Conservation (phyloP, 2,888 invertebrate species). For the Phyto melanocephala region DNA sequence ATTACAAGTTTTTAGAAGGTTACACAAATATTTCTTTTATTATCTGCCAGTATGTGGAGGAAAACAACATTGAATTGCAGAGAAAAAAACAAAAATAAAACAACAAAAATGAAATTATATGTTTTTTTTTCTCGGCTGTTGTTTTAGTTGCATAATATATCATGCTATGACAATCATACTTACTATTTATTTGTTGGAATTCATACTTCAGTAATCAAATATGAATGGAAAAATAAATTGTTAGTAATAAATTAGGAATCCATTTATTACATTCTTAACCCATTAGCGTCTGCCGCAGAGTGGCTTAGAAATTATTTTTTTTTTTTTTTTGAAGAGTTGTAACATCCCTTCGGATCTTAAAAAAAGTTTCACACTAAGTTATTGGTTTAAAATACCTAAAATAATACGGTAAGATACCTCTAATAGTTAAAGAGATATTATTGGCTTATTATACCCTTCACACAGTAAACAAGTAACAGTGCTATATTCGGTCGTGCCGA, state of each 20-base stretch:
- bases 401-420: too few species aligned
- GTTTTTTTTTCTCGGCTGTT: background rate
- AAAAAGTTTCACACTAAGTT: too few species aligned
- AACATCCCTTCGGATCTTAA: too few species aligned
- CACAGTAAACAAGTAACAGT: too few species aligned
- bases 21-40: constrained; percentile 53
- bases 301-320: too few species aligned
- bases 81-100: background rate
- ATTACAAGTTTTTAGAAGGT: constrained; percentile 56
- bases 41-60: constrained; percentile 20
- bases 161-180: constrained; percentile 39
- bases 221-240: background rate
- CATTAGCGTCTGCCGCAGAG: too few species aligned
- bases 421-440: too few species aligned
- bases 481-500: too few species aligned
- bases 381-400: too few species aligned
- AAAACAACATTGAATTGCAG: background rate
- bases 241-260: background rate
- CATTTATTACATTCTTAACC: background rate
- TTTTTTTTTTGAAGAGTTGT: too few species aligned
- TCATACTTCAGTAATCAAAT: constrained; percentile 4
- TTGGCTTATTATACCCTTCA: too few species aligned
- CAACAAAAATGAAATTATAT: constrained; percentile 27
- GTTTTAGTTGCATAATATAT: constrained; percentile 31
- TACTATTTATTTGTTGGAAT: background rate